Evolutionary conservation across 2,113 vertebrate species (phyloP), one percentile per base, ranked within the genome.

Genomic region (Platichthys stellatus): DNA sequence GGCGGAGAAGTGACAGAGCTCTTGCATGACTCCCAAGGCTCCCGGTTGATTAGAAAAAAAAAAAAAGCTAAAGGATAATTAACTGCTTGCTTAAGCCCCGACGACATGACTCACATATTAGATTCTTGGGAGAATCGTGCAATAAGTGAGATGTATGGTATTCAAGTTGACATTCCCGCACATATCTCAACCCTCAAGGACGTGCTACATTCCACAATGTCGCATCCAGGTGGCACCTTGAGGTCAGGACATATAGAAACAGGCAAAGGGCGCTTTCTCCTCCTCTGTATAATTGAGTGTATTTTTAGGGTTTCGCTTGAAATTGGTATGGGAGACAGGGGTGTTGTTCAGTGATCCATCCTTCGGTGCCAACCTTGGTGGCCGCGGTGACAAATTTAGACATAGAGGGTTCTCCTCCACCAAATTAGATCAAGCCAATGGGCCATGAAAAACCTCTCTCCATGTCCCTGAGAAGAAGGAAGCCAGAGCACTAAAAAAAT

Each of bases 371-470:
- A 90, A 88, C 88, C 85, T 90, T 92, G 81, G 87, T 93, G 88
- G 86, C 87, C 71, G 47, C 66, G 60, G 80, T 92, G 89, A 92
- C 90, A 92, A 88, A 91, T 93, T 89, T 91, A 90, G 90, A 90
- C 85, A 75, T 88, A 88, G 82, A 79, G 58, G 57, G 80, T 88
- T 90, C 86, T 79, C 77, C 74, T 90, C 69, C 71, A 83, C 81
- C 73, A 89, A 92, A 91, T 92, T 92, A 92, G 85, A 93, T 93
- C 79, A 86, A 84, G 74, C 69, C 85, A 89, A 81, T 92, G 84
- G 83, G 70, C 88, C 86, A 87, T 90, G 88, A 91, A 90, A 88
- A 86, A 91, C 80, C 56, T 87, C 63, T 78, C 86, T 76, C 78
- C 5, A 9, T 89, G 85, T 91, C 85, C 89, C 87, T 74, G 81